phyloP scores from a whole-genome alignment of 2,888 invertebrate genomes.

The Thyatira batis region DNA sequence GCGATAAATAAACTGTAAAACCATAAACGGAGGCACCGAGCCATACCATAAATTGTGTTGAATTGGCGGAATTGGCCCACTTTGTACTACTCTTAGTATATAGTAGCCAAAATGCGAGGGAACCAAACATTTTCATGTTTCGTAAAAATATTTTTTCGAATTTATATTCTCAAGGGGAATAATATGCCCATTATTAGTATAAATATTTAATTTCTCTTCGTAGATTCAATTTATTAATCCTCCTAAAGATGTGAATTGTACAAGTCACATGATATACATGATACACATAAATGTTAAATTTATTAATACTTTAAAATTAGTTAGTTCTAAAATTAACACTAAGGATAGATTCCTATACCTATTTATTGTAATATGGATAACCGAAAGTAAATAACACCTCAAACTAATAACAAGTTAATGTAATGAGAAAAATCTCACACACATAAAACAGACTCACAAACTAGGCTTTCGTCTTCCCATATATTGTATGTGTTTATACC shows the following conservation, averaged over 20 bases:
- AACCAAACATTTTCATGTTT: neutral
- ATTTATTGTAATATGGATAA: too few relatives aligned
- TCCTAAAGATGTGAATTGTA: too few relatives aligned
- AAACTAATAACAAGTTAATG: neutral
- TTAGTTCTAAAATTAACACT: too few relatives aligned
- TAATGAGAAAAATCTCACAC: neutral
- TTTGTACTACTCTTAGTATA: conserved; percentile 61
- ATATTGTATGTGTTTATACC: conserved; percentile 38
- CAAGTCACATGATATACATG: too few relatives aligned
- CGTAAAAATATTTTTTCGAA: neutral
- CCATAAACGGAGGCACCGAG: conserved; percentile 73
- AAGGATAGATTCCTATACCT: too few relatives aligned
- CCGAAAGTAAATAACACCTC: too few relatives aligned
- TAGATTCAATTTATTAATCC: too few relatives aligned
- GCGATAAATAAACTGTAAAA: conserved; percentile 79
- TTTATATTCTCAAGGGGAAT: too few relatives aligned
- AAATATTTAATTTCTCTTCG: too few relatives aligned
- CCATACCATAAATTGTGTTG: conserved; percentile 67
- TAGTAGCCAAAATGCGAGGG: conserved; percentile 30
- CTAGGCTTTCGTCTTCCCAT: conserved; percentile 1
- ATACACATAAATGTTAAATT: too few relatives aligned
- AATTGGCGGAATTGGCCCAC: conserved; percentile 74
- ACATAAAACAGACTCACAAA: neutral
- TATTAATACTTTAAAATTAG: too few relatives aligned
- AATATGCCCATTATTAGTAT: too few relatives aligned